Evolutionary conservation across 2,888 invertebrate genomes (phyloP).

Genomic region (Trichopria drosophilae): DNA sequence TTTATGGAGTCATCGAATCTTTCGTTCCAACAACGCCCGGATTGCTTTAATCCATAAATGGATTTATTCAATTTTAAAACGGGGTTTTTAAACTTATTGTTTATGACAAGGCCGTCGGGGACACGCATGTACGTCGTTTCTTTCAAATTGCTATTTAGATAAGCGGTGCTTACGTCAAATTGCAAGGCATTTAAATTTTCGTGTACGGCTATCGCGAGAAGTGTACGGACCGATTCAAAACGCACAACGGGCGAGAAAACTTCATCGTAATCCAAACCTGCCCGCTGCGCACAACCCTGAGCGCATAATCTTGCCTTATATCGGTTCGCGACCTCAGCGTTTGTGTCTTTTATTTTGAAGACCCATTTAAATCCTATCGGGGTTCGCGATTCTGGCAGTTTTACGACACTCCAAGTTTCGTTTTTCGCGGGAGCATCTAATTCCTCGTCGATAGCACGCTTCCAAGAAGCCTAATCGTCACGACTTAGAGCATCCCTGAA

Average conservation of each 20-base stretch:
- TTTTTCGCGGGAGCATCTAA: slow-evolving; percentile 4
- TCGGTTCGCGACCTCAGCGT: neutral
- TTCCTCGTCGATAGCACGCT: slow-evolving; percentile 4
- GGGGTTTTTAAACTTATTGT: slow-evolving; percentile 1
- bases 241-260: slow-evolving; percentile 7
- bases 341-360: neutral
- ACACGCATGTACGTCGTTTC: slow-evolving; percentile 23
- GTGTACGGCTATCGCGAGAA: slow-evolving; percentile 49
- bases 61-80: slow-evolving; percentile 15
- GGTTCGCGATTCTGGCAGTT: slow-evolving; percentile 1
- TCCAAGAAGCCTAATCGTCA: neutral
- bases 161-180: slow-evolving; percentile 19
- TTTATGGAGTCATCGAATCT: slow-evolving; percentile 13
- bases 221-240: slow-evolving; percentile 30
- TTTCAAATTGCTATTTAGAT: slow-evolving; percentile 9
- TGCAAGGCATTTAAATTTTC: slow-evolving; percentile 41
- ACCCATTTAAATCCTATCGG: slow-evolving; percentile 6
- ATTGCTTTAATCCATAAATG: slow-evolving; percentile 28
- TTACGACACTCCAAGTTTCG: neutral
- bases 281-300: slow-evolving; percentile 9
- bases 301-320: slow-evolving; percentile 14
- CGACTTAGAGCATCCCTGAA: slow-evolving; percentile 1
- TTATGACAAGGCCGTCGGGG: slow-evolving; percentile 21
- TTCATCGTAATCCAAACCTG: slow-evolving; percentile 4
- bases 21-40: slow-evolving; percentile 17